Conservation (phyloP, 2,888 invertebrate species). For the Platypus cylindrus region DNA sequence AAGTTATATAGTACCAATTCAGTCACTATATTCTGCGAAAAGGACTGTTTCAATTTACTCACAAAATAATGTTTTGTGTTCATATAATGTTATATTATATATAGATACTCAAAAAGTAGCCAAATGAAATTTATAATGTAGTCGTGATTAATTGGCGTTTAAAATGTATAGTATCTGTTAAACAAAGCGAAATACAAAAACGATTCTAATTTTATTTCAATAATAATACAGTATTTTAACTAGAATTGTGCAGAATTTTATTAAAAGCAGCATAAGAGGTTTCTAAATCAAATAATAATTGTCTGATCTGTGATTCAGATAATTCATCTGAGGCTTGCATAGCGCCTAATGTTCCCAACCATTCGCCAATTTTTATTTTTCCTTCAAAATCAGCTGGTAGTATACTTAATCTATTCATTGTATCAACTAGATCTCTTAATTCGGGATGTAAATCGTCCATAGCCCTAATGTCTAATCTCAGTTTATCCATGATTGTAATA, state of each 20-base stretch:
- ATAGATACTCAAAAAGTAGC: too few species aligned
- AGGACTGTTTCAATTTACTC: too few species aligned
- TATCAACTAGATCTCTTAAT: constrained; percentile 81
- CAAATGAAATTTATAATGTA: too few species aligned
- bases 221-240: constrained; percentile 13
- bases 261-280: constrained; percentile 94
- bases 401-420: constrained; percentile 85
- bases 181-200: too few species aligned
- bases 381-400: constrained; percentile 92
- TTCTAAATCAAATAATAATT: constrained; percentile 94
- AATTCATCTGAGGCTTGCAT: constrained; percentile 98
- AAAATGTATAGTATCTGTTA: too few species aligned
- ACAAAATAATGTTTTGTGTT: too few species aligned
- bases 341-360: constrained; percentile 81
- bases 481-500: constrained; percentile 96
- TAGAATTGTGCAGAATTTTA: constrained; percentile 67
- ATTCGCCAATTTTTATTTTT: constrained; percentile 74
- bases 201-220: too few species aligned
- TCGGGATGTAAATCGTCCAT: constrained; percentile 98
- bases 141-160: too few species aligned
- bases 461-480: constrained; percentile 86
- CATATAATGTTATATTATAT: too few species aligned
- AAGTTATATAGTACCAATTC: too few species aligned
- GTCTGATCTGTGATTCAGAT: constrained; percentile 85
- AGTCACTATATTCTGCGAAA: too few species aligned